Evolutionary conservation across 2,113 vertebrate genomes (phyloP), one percentile per base, ranked within the genome.

Genomic region (Hippocampus barbouri): DNA sequence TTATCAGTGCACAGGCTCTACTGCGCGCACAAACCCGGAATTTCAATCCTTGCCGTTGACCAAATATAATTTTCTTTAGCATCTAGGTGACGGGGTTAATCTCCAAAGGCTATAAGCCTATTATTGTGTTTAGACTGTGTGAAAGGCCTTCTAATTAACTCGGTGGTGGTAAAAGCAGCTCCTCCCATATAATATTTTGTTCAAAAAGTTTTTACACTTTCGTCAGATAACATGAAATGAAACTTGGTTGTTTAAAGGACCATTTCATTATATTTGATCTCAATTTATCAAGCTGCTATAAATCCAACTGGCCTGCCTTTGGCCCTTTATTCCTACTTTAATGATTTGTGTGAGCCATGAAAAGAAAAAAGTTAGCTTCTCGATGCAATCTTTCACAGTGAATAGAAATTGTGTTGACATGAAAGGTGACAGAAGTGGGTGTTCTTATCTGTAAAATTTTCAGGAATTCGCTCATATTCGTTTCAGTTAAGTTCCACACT

Each of bases 21-120:
- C 2, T 11, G 8, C 1, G 14, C 10, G 30, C 40, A 51, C 68
- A 53, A 64, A 49, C 47, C 73, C 54, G 68, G 74, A 71, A 53
- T 57, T 45, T 65, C 54, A 67, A 68, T 66, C 2, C 43, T 68
- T 59, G 54, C 63, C 0, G 67, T 72, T 78, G 73, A 80, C 71
- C 62, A 53, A 53, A 63, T 79, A 51, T 73, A 64, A 83, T 83
- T 70, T 85, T 54, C 69, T 79, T 79, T 75, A 61, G 30, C 59
- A 64, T 45, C 60, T 77, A 75, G 66, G 72, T 70, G 69, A 69
- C 68, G 61, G 67, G 68, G 79, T 81, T 81, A 86, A 85, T 86
- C 81, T 75, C 41, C 49, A 51, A 18, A 54, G 18, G 23, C 45
- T 75, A 25, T 83, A 83, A 88, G 85, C 81, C 83, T 65, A 74